Conservation (phyloP, 2,797 vertebrate species). For the Enteromius anoplus region DNA sequence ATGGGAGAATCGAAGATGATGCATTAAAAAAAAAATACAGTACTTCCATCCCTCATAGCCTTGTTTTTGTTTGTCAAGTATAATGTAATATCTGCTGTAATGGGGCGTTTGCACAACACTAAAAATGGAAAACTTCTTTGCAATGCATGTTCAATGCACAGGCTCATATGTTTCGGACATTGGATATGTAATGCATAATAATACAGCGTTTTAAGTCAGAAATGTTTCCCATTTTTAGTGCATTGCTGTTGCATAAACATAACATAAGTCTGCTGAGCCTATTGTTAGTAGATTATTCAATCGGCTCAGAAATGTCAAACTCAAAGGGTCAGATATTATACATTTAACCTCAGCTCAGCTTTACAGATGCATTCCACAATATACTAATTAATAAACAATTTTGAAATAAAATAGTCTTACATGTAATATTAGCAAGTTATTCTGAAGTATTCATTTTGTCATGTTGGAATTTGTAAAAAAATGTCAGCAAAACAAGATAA, state of each 20-base stretch:
- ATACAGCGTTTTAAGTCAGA: not conserved
- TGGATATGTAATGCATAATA: not conserved
- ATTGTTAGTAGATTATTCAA: not conserved
- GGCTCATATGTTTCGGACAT: not conserved
- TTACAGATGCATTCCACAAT: not conserved
- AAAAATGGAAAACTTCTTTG: not conserved
- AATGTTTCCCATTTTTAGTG: not conserved
- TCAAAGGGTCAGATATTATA: not conserved
- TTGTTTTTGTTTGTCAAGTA: not conserved
- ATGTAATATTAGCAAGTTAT: not conserved
- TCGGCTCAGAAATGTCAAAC: constrained; percentile 15
- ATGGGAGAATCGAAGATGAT: not conserved
- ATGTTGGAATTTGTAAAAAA: not conserved
- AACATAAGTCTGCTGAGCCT: not conserved
- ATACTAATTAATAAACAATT: not conserved
- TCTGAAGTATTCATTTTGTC: not conserved
- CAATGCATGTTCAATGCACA: not conserved
- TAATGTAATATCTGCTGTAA: not conserved
- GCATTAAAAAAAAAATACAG: not conserved
- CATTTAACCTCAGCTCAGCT: not conserved
- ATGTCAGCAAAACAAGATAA: not conserved
- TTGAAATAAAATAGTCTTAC: not conserved
- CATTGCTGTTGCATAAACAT: not conserved
- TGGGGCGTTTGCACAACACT: not conserved
- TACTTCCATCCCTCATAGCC: not conserved